These are phyloP conservation scores for Typhlichthys subterraneus DNA, from an alignment of 2,797 vertebrate species.

Conservation along the genomic window DNA sequence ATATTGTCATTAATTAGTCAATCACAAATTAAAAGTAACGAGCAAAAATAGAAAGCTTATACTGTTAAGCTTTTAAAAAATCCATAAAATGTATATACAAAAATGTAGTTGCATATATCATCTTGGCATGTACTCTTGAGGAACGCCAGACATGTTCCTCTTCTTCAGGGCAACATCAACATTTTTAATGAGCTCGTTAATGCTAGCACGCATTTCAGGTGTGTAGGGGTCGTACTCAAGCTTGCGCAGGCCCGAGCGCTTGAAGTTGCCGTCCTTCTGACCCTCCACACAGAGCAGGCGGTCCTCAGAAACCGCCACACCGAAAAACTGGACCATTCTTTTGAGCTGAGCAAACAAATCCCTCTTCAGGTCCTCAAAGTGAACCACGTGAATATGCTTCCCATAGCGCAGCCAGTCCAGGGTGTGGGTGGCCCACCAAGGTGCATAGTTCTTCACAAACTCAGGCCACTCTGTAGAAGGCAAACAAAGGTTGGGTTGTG, in stretches of 20 bases:
- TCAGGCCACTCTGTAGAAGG: conserved; percentile 91
- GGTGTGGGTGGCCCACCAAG: conserved; percentile 97
- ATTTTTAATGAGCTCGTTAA: conserved; percentile 86
- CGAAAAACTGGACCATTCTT: conserved; percentile 88
- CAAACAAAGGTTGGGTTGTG: conserved; percentile 1
- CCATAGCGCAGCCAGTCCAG: conserved; percentile 94
- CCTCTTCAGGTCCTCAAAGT: conserved; percentile 91
- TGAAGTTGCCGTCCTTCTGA: conserved; percentile 97
- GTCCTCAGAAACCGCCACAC: conserved; percentile 84
- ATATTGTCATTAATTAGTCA: neutral
- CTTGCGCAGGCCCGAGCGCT: conserved; percentile 91
- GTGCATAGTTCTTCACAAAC: conserved; percentile 93
- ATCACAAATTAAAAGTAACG: no score
- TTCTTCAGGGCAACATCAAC: conserved; percentile 85
- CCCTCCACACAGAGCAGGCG: conserved; percentile 95
- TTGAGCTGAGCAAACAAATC: conserved; percentile 90
- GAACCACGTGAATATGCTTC: conserved; percentile 88
- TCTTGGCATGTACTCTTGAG: conserved; percentile 91
- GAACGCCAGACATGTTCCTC: conserved; percentile 87
- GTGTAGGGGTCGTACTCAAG: conserved; percentile 95
- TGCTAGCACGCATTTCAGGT: conserved; percentile 83
- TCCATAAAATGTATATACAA: conserved; percentile 3
- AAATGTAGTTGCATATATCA: conserved; percentile 74
- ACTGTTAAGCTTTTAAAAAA: no score
- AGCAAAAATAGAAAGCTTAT: conserved; percentile 13